Conservation (phyloP, 2,888 invertebrate species). For the Lasioglossum oenotherae region DNA sequence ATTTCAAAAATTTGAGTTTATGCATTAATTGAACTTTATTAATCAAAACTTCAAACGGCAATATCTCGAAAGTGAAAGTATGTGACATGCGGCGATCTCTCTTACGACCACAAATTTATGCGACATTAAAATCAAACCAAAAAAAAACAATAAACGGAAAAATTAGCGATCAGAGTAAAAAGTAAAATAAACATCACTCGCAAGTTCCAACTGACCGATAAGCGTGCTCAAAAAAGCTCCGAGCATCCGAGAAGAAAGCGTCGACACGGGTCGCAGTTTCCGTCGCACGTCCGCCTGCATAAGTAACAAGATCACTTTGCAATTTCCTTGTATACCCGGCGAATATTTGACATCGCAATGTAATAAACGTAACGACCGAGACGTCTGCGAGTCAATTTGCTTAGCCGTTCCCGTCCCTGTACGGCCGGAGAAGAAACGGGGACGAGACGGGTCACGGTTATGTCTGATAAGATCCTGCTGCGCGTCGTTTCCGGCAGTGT, state of each 20-base stretch:
- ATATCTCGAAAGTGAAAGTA: too few species aligned
- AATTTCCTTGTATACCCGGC: conserved; percentile 38
- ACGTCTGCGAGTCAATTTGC: conserved; percentile 61
- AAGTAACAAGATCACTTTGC: conserved; percentile 52
- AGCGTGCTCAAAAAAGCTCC: neutral
- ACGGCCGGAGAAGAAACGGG: conserved; percentile 11
- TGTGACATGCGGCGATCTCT: too few species aligned
- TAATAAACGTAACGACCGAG: conserved; percentile 60
- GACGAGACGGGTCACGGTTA: conserved; percentile 44
- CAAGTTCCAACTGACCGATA: neutral
- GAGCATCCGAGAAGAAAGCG: neutral
- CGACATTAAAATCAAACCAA: too few species aligned
- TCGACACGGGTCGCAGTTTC: neutral
- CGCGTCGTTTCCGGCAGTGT: conserved; percentile 44
- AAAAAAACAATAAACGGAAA: too few species aligned
- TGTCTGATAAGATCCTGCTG: conserved; percentile 49
- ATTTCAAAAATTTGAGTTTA: too few species aligned
- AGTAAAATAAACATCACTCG: neutral
- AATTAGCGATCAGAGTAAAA: neutral
- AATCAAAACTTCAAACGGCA: too few species aligned
- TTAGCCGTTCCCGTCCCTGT: conserved; percentile 30
- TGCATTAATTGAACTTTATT: too few species aligned
- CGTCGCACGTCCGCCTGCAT: conserved; percentile 26
- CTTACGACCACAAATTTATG: too few species aligned
- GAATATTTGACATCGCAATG: conserved; percentile 58